Evolutionary conservation across 2,888 invertebrate species (phyloP).

Genomic region (Ernsta delagoae): DNA sequence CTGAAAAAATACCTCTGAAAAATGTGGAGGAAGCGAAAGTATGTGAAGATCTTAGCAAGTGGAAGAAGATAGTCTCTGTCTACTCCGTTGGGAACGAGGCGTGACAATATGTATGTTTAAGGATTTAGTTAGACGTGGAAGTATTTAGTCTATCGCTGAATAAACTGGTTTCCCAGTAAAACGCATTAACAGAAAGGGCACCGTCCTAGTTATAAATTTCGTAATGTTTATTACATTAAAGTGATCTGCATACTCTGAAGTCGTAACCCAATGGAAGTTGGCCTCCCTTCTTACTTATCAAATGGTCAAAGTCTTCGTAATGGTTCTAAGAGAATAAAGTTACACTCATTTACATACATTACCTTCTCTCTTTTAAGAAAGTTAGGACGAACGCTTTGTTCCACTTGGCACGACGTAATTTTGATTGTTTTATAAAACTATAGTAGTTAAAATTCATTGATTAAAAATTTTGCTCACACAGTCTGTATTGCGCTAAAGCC

Average conservation of each 20-base stretch:
- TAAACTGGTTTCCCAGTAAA: not conserved
- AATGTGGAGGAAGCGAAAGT: too few species aligned
- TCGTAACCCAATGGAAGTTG: constrained; percentile 56
- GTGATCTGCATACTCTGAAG: constrained; percentile 45
- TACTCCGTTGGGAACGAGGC: too few species aligned
- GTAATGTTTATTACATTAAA: constrained; percentile 40
- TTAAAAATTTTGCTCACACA: too few species aligned
- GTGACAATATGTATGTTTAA: too few species aligned
- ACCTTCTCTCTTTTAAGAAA: constrained; percentile 68
- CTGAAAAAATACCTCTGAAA: too few species aligned
- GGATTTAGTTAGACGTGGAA: too few species aligned
- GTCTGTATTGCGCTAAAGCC: too few species aligned
- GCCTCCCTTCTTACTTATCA: constrained; percentile 61
- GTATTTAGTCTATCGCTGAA: too few species aligned
- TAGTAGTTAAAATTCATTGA: too few species aligned
- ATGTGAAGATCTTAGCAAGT: too few species aligned
- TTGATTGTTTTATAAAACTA: too few species aligned
- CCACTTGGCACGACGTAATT: constrained; percentile 42
- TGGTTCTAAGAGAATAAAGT: constrained; percentile 74
- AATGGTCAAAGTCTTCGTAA: constrained; percentile 75
- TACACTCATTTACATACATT: constrained; percentile 77
- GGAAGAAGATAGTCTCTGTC: too few species aligned
- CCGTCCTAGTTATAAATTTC: constrained; percentile 18
- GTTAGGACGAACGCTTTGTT: constrained; percentile 52
- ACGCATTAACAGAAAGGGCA: not conserved